These are phyloP conservation scores for Ceratosolen fusciceps DNA, from an alignment of 1,140 invertebrate species.

Conservation along the genomic window DNA sequence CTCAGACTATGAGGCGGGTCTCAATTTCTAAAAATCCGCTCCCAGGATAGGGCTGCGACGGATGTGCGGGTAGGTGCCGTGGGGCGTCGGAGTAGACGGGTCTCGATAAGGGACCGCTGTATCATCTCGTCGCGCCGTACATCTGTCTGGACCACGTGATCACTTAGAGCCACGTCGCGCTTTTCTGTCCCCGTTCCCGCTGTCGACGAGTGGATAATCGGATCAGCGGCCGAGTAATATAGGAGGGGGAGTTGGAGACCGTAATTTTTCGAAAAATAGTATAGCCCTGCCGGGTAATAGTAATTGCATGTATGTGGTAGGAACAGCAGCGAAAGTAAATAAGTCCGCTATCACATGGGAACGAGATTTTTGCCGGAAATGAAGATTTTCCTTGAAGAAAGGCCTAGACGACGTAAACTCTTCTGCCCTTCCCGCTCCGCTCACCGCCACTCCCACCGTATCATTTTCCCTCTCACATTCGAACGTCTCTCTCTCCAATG, in stretches of 20 bases:
- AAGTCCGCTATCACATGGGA: background rate
- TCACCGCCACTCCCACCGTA: background rate
- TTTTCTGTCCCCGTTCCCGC: slow-evolving; percentile 16
- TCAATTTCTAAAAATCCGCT: too few relatives aligned
- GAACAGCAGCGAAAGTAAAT: background rate
- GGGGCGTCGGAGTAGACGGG: too few relatives aligned
- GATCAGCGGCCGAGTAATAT: background rate
- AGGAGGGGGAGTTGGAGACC: slow-evolving; percentile 32
- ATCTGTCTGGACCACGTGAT: background rate
- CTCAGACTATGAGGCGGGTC: too few relatives aligned
- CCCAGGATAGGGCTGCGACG: too few relatives aligned
- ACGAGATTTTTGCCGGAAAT: slow-evolving; percentile 42
- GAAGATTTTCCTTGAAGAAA: slow-evolving; percentile 29
- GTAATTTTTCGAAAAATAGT: slow-evolving; percentile 52
- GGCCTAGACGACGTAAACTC: background rate
- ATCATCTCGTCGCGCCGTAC: slow-evolving; percentile 14
- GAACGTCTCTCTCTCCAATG: background rate
- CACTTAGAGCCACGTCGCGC: background rate
- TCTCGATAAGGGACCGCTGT: background rate
- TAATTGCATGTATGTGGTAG: slow-evolving; percentile 30
- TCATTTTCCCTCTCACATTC: background rate
- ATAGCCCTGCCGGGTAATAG: background rate
- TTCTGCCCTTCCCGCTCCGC: background rate
- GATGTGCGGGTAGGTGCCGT: too few relatives aligned
- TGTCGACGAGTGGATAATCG: slow-evolving; percentile 35